Percentiles rank a stretch among this genome's conserved stretches.
These are phyloP conservation scores for Magallana gigas DNA, from an alignment of 1,140 invertebrate genomes.

Conservation along the genomic window DNA sequence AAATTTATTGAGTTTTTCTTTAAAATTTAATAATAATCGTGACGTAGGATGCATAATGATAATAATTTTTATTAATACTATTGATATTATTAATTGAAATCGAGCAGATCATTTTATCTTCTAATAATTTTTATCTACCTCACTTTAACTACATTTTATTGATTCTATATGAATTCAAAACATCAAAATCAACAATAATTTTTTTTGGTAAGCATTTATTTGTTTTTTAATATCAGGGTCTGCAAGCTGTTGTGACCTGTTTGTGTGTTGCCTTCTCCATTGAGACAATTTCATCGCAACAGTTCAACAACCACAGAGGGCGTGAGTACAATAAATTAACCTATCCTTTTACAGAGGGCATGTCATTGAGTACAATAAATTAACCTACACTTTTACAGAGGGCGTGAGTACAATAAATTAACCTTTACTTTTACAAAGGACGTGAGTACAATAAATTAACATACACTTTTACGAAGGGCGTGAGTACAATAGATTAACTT, in stretches of 20 bases:
- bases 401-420: not conserved
- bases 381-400: not conserved
- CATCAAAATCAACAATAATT: too few relatives aligned
- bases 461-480: not conserved
- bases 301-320: conserved; percentile 5
- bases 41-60: too few relatives aligned
- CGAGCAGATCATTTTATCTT: too few relatives aligned
- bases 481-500: not conserved
- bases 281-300: not conserved
- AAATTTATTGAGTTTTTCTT: too few relatives aligned
- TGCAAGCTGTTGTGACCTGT: not conserved
- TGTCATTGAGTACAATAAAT: not conserved
- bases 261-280: not conserved
- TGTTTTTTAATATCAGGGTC: not conserved
- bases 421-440: not conserved
- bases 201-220: not conserved
- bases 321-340: not conserved
- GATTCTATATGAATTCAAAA: too few relatives aligned
- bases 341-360: too few relatives aligned
- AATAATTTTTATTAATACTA: too few relatives aligned
- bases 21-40: too few relatives aligned
- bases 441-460: not conserved
- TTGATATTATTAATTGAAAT: too few relatives aligned
- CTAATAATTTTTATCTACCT: too few relatives aligned
- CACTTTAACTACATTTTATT: too few relatives aligned